Evolutionary conservation across 2,113 vertebrate genomes (phyloP).

Genomic region (Myotis brandtii): DNA sequence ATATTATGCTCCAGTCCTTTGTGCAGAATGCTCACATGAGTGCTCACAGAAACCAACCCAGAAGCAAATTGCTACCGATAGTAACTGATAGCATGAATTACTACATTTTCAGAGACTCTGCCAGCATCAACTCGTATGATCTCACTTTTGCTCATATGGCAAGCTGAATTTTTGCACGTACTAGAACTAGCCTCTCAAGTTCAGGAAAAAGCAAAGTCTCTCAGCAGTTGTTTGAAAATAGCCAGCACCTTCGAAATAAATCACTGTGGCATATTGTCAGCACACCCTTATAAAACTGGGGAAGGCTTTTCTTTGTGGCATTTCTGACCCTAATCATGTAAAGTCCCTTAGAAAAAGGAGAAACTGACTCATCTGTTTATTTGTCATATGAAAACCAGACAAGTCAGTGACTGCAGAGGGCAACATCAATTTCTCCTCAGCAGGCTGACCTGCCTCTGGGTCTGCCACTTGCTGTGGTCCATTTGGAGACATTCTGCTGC

Average conservation of each 20-base stretch:
- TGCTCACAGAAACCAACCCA: constrained; percentile 65
- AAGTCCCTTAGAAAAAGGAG: constrained; percentile 49
- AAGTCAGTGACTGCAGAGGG: not conserved
- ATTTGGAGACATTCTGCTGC: not conserved
- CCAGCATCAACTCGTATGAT: constrained; percentile 45
- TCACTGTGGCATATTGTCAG: not conserved
- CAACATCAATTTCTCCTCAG: not conserved
- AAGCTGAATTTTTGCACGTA: constrained; percentile 29
- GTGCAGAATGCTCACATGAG: constrained; percentile 64
- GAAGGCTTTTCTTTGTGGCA: constrained; percentile 52
- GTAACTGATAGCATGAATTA: constrained; percentile 66
- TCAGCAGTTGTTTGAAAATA: constrained; percentile 55
- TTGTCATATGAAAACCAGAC: constrained; percentile 49
- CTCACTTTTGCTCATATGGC: constrained; percentile 58
- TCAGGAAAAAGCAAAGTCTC: constrained; percentile 36
- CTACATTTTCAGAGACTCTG: constrained; percentile 49
- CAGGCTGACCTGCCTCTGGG: not conserved
- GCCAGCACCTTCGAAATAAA: constrained; percentile 9
- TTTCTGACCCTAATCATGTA: constrained; percentile 34
- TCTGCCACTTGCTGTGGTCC: not conserved
- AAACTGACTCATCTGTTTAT: constrained; percentile 64
- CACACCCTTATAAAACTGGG: constrained; percentile 5
- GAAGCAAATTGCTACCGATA: constrained; percentile 66
- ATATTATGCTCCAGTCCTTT: constrained; percentile 63
- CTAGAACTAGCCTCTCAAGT: constrained; percentile 43